Evolutionary conservation across 2,888 invertebrate genomes (phyloP).

Genomic region (Drosophila colorata): DNA sequence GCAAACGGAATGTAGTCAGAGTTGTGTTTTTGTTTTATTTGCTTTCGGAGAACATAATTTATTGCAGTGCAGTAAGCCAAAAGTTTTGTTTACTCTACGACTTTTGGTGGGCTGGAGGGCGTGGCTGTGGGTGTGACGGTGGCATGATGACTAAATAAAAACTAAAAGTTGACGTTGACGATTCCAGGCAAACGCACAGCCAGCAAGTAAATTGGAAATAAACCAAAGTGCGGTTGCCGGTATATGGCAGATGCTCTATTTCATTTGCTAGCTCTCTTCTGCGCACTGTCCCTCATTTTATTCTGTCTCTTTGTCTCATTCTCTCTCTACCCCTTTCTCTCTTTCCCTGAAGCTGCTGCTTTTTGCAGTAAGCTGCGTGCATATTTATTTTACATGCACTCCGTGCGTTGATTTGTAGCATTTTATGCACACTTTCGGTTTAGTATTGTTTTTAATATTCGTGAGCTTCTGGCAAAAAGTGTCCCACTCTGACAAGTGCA

Average conservation of each 20-base stretch:
- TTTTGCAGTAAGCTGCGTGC: constrained; percentile 55
- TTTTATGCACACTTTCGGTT: constrained; percentile 44
- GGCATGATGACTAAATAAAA: constrained; percentile 33
- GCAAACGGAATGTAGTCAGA: constrained; percentile 42
- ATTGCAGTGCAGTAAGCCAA: constrained; percentile 53
- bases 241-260: constrained; percentile 9
- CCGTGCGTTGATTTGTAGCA: constrained; percentile 42
- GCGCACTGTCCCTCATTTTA: background rate
- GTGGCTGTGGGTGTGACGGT: constrained; percentile 18
- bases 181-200: constrained; percentile 39
- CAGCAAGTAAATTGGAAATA: constrained; percentile 54
- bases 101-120: constrained; percentile 25
- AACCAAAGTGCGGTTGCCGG: constrained; percentile 39
- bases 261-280: background rate
- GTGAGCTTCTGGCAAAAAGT: constrained; percentile 28
- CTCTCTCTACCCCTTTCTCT: background rate
- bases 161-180: constrained; percentile 38
- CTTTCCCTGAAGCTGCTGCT: background rate
- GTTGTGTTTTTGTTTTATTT: constrained; percentile 62
- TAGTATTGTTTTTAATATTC: constrained; percentile 18
- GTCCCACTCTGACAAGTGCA: constrained; percentile 20
- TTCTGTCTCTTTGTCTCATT: background rate
- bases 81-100: constrained; percentile 60
- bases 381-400: constrained; percentile 47
- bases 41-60: constrained; percentile 73